Percentiles rank a stretch among this genome's conserved stretches.
Evolutionary conservation across 2,888 invertebrate species (phyloP).

Genomic region (Kryphioiulus occultus): DNA sequence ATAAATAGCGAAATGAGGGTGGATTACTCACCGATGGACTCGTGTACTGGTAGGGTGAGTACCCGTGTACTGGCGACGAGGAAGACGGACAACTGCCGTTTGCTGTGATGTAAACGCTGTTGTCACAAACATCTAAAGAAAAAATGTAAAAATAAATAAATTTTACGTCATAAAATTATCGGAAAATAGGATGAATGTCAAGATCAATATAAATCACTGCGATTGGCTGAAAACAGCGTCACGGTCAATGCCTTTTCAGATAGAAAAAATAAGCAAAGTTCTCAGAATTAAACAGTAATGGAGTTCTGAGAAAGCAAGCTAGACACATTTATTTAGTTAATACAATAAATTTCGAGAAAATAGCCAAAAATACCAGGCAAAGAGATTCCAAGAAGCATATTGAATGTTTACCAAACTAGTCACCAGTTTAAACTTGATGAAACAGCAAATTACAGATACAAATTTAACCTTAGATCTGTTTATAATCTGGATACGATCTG

Average conservation of each 20-base stretch:
- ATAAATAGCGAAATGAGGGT: background rate
- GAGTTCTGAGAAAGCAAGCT: background rate
- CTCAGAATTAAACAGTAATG: background rate
- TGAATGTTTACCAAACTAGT: background rate
- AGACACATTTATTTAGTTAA: background rate
- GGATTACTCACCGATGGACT: conserved; percentile 32
- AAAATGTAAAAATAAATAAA: background rate
- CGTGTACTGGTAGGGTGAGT: conserved; percentile 29
- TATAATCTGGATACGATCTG: too few relatives aligned
- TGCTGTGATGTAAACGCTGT: conserved; percentile 40
- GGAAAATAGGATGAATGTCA: background rate
- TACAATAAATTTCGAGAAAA: background rate
- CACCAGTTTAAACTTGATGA: too few relatives aligned
- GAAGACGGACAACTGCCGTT: conserved; percentile 46
- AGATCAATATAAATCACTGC: background rate
- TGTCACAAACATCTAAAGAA: conserved; percentile 44
- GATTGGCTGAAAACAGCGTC: background rate
- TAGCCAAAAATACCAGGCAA: background rate
- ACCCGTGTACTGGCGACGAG: conserved; percentile 41
- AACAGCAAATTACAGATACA: too few relatives aligned
- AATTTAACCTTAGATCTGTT: too few relatives aligned
- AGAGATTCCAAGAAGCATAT: background rate
- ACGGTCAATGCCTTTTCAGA: background rate
- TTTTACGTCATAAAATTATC: too few relatives aligned
- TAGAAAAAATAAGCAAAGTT: background rate